These are phyloP conservation scores for Drosophila meridiana DNA, from an alignment of 2,888 invertebrate species.

Conservation along the genomic window DNA sequence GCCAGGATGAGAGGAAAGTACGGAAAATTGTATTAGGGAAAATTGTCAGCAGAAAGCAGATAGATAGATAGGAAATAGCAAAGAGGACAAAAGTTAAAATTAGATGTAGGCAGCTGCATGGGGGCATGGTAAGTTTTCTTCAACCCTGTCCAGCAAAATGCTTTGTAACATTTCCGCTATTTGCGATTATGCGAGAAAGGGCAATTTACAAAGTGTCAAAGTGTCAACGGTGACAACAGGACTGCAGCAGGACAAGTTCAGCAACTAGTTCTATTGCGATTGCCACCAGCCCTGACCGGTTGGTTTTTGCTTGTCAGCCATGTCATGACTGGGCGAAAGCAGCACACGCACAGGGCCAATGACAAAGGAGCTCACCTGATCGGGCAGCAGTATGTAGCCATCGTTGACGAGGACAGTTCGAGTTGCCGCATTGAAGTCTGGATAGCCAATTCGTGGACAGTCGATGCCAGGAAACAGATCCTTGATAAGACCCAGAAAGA, in stretches of 20 bases:
- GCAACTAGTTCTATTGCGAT: slow-evolving; percentile 37
- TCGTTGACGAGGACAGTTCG: slow-evolving; percentile 88
- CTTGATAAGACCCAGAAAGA: slow-evolving; percentile 93
- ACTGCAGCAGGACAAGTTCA: slow-evolving; percentile 37
- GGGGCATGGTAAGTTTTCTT: neutral
- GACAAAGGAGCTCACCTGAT: slow-evolving; percentile 87
- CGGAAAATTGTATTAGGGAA: slow-evolving; percentile 71
- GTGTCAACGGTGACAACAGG: slow-evolving; percentile 69
- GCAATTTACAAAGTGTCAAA: slow-evolving; percentile 83
- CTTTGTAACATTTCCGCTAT: slow-evolving; percentile 76
- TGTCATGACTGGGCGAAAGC: slow-evolving; percentile 46
- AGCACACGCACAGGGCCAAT: slow-evolving; percentile 12
- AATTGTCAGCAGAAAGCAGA: slow-evolving; percentile 55
- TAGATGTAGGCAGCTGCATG: slow-evolving; percentile 51
- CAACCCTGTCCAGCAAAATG: slow-evolving; percentile 54
- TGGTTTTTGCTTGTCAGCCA: slow-evolving; percentile 50
- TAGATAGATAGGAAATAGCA: slow-evolving; percentile 14
- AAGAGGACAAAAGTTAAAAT: slow-evolving; percentile 66
- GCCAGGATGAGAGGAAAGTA: slow-evolving; percentile 12
- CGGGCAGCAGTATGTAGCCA: slow-evolving; percentile 89
- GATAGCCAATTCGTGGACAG: slow-evolving; percentile 94
- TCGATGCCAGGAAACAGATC: slow-evolving; percentile 96
- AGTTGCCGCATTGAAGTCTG: slow-evolving; percentile 93
- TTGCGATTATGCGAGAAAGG: slow-evolving; percentile 72
- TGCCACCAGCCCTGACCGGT: slow-evolving; percentile 13